phyloP scores from a whole-genome alignment of 2,113 vertebrate genomes.

The Peromyscus maniculatus region DNA sequence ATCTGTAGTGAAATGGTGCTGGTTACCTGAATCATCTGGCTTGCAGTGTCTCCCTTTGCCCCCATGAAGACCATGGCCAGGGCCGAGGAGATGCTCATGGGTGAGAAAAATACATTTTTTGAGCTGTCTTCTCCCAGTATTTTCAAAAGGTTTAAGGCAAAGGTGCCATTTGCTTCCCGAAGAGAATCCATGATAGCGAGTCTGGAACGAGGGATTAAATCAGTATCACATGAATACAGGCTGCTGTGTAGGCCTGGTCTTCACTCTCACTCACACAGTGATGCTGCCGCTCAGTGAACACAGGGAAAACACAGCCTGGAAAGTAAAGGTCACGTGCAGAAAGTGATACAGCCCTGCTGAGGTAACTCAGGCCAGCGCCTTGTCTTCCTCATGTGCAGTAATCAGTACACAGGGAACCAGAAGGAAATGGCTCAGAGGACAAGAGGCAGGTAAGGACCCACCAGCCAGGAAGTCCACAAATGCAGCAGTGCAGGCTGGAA shows the following conservation, averaged over 20 bases:
- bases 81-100: constrained; percentile 93
- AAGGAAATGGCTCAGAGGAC: background rate
- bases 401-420: background rate
- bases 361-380: background rate
- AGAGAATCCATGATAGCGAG: constrained; percentile 88
- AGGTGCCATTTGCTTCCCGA: constrained; percentile 87
- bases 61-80: constrained; percentile 94
- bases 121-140: constrained; percentile 83
- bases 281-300: background rate
- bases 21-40: constrained; percentile 92
- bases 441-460: background rate
- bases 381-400: background rate
- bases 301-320: background rate
- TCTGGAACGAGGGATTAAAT: constrained; percentile 38
- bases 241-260: fast-evolving
- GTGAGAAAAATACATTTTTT: constrained; percentile 92
- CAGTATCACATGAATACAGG: background rate
- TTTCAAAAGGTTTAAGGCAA: constrained; percentile 90
- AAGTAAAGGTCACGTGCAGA: background rate
- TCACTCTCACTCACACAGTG: background rate
- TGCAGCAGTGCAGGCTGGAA: background rate
- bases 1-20: fast-evolving
- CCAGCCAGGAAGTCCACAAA: background rate
- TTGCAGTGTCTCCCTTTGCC: constrained; percentile 87
- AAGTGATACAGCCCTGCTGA: background rate